These are phyloP conservation scores for Forbesichthys papilliferus DNA, from an alignment of 2,113 vertebrate species.

Conservation along the genomic window DNA sequence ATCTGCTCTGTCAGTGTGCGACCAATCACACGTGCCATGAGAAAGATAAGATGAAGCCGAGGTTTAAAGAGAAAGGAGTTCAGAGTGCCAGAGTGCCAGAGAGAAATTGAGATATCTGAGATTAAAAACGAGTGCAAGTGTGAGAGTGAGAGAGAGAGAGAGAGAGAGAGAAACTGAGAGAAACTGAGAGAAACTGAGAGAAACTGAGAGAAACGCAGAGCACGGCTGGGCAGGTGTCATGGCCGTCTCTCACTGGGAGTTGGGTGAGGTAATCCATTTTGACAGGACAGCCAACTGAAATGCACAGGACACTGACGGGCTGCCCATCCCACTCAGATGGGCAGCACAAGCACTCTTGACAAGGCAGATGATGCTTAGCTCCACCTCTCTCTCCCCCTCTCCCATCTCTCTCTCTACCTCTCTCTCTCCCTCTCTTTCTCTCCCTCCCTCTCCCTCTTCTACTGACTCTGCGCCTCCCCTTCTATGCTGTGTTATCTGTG, in stretches of 20 bases:
- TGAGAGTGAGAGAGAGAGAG: neutral
- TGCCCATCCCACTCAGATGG: conserved; percentile 37
- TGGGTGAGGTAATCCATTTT: conserved; percentile 47
- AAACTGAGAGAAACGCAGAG: neutral
- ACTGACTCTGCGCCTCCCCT: neutral
- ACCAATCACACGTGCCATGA: neutral
- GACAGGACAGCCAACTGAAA: conserved; percentile 51
- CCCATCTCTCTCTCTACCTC: no score
- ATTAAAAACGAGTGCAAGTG: no score
- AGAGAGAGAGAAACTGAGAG: neutral
- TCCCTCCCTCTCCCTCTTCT: neutral
- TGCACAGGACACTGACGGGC: conserved; percentile 46
- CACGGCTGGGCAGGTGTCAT: conserved; percentile 8
- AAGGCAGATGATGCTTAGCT: conserved; percentile 42
- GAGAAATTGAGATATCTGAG: neutral
- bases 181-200: neutral
- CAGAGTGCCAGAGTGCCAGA: neutral
- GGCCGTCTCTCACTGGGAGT: conserved; percentile 6
- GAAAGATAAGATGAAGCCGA: neutral
- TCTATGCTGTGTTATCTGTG: neutral
- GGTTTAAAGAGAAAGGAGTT: neutral
- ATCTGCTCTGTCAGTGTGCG: no score
- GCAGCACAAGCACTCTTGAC: conserved; percentile 45
- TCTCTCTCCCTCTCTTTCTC: neutral
- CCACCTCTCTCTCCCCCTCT: neutral